Conservation (phyloP, 1,140 invertebrate species). For the Drosophila teissieri region DNA sequence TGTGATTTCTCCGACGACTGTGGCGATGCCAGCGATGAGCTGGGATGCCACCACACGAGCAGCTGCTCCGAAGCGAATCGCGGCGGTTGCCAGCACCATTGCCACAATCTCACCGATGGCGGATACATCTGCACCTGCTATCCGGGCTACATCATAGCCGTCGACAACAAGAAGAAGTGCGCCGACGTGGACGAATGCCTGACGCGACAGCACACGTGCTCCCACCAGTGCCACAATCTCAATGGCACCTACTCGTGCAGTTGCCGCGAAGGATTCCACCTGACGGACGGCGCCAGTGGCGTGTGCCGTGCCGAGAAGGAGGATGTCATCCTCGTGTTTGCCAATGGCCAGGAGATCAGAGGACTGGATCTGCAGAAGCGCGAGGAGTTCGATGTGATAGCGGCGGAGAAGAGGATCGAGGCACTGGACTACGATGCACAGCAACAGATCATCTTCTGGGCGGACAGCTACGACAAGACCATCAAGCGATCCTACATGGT, state of each 20-base stretch:
- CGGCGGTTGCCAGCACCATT: slow-evolving; percentile 97
- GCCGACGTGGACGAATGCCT: slow-evolving; percentile 96
- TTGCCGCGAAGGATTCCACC: slow-evolving; percentile 92
- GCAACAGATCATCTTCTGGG: slow-evolving; percentile 95
- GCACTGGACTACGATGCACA: slow-evolving; percentile 94
- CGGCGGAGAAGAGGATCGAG: slow-evolving; percentile 93
- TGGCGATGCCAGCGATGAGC: slow-evolving; percentile 94
- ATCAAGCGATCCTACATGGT: slow-evolving; percentile 97
- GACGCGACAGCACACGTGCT: slow-evolving; percentile 93
- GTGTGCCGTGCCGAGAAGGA: slow-evolving; percentile 90
- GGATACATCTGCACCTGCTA: slow-evolving; percentile 96
- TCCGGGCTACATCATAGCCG: slow-evolving; percentile 92
- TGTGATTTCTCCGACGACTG: slow-evolving; percentile 88
- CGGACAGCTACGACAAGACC: slow-evolving; percentile 94
- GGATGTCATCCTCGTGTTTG: slow-evolving; percentile 88
- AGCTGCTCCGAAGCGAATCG: slow-evolving; percentile 88
- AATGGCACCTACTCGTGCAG: slow-evolving; percentile 96
- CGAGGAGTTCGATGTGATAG: slow-evolving; percentile 91
- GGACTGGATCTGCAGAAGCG: slow-evolving; percentile 88
- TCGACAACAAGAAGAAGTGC: slow-evolving; percentile 91
- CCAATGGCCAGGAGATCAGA: slow-evolving; percentile 94
- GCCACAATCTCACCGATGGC: slow-evolving; percentile 92
- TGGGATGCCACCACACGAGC: slow-evolving; percentile 93
- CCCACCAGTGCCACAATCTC: slow-evolving; percentile 96
- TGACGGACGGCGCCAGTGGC: slow-evolving; percentile 91